phyloP scores from a whole-genome alignment of 2,888 invertebrate species.

The Amphimallon solstitiale region DNA sequence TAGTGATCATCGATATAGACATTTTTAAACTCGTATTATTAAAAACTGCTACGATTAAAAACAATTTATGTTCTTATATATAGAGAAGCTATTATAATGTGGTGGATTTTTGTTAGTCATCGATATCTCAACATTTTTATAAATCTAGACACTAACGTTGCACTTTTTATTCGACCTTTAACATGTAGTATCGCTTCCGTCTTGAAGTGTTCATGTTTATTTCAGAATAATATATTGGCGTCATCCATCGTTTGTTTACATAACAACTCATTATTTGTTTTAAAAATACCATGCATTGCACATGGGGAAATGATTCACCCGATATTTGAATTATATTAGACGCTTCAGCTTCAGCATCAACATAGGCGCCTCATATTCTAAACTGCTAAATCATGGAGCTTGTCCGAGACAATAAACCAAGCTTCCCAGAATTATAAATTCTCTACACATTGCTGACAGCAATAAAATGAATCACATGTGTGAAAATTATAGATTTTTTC shows the following conservation, averaged over 20 bases:
- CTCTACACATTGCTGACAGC: neutral
- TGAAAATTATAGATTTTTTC: slow-evolving; percentile 30
- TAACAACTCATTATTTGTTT: neutral
- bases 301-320: too few relatives aligned
- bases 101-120: neutral
- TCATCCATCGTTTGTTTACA: slow-evolving; percentile 1
- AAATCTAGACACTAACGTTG: neutral
- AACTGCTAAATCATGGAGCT: too few relatives aligned
- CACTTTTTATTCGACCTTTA: slow-evolving; percentile 12
- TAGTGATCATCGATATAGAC: too few relatives aligned
- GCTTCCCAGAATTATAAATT: slow-evolving; percentile 15
- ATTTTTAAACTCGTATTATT: too few relatives aligned
- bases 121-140: neutral
- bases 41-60: too few relatives aligned
- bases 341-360: neutral
- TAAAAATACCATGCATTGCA: too few relatives aligned
- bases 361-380: too few relatives aligned
- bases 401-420: neutral
- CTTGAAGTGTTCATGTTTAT: slow-evolving; percentile 2
- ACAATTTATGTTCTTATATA: too few relatives aligned
- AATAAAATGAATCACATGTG: slow-evolving; percentile 32
- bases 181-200: slow-evolving; percentile 6
- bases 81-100: neutral
- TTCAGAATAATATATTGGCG: neutral
- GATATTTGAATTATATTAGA: neutral